These are phyloP conservation scores for Oriolus oriolus DNA, from an alignment of 2,113 vertebrate genomes.

Conservation along the genomic window DNA sequence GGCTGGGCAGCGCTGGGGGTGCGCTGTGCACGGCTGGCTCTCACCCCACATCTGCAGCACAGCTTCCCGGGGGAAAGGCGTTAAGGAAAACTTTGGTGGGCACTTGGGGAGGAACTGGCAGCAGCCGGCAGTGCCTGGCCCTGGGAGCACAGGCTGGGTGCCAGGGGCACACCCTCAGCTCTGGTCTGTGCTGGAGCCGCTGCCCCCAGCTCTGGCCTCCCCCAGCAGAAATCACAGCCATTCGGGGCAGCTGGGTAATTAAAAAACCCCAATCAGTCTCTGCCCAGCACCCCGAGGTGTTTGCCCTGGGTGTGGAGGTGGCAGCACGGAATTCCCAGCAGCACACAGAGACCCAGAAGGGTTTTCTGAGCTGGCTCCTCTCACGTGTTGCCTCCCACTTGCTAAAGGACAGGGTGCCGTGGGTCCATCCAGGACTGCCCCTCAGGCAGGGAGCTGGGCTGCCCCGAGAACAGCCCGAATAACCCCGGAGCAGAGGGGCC, in stretches of 20 bases:
- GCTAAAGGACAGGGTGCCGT: neutral
- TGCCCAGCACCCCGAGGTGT: neutral
- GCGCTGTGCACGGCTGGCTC: neutral
- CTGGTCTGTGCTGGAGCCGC: neutral
- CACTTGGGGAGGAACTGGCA: neutral
- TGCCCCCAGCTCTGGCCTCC: neutral
- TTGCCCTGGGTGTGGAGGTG: neutral
- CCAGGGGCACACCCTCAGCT: neutral
- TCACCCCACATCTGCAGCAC: neutral
- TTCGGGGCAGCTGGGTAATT: neutral
- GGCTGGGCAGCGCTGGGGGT: neutral
- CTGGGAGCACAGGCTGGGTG: neutral
- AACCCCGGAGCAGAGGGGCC: neutral
- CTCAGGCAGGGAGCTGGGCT: neutral
- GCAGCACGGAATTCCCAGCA: neutral
- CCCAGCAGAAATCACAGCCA: neutral
- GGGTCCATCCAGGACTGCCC: neutral
- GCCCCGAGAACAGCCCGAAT: neutral
- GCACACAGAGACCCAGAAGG: neutral
- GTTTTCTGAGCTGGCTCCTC: neutral
- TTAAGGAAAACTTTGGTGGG: neutral
- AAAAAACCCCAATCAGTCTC: neutral
- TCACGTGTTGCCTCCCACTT: rapidly evolving
- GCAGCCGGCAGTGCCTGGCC: neutral
- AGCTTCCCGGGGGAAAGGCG: neutral